Evolutionary conservation across 2,888 invertebrate genomes (phyloP).

Genomic region (Campopleginae sp.): DNA sequence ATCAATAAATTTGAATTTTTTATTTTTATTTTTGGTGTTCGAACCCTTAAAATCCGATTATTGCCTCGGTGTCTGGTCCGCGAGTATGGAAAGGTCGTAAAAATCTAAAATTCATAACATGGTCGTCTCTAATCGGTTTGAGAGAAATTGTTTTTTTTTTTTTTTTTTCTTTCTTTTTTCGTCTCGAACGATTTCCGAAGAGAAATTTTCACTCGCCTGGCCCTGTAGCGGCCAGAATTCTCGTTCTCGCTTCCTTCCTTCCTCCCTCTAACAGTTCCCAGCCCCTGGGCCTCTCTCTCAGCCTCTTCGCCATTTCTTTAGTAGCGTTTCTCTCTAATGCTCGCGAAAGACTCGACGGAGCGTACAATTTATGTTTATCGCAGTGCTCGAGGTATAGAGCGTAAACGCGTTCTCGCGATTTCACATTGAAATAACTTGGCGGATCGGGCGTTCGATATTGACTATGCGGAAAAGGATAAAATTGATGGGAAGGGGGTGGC

Average conservation of each 20-base stretch:
- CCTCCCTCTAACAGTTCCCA: neutral
- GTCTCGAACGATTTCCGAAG: constrained; percentile 19
- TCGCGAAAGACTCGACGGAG: constrained; percentile 63
- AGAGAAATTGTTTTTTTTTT: constrained; percentile 20
- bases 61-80: neutral
- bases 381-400: constrained; percentile 16
- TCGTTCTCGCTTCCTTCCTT: neutral
- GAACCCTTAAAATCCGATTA: neutral
- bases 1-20: neutral
- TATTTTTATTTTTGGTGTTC: neutral
- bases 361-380: constrained; percentile 72
- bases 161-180: neutral
- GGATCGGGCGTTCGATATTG: constrained; percentile 73
- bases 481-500: constrained; percentile 66
- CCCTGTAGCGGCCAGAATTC: neutral
- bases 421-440: constrained; percentile 73
- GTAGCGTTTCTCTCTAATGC: neutral
- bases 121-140: constrained; percentile 33
- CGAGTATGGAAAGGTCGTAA: constrained; percentile 15
- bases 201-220: constrained; percentile 6
- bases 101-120: constrained; percentile 53
- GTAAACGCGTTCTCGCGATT: constrained; percentile 68
- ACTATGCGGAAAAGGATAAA: constrained; percentile 71
- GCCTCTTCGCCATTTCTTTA: neutral
- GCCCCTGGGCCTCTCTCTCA: neutral